Evolutionary conservation across 2,113 vertebrate genomes (phyloP).

Genomic region (Xenotilapia leptura): DNA sequence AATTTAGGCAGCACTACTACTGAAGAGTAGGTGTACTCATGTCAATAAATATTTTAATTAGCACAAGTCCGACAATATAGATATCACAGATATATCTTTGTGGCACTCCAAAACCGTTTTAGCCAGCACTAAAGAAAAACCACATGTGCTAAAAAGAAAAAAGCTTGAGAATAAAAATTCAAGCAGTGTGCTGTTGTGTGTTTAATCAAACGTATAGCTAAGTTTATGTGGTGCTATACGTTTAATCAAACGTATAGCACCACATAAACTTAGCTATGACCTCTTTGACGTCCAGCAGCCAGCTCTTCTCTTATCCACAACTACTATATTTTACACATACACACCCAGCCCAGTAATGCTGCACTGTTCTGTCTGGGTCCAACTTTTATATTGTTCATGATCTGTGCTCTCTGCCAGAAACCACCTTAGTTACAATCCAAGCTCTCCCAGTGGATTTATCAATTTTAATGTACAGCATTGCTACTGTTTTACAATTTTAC

Average conservation of each 20-base stretch:
- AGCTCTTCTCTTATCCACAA: neutral
- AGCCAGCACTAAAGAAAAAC: neutral
- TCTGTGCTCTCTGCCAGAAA: neutral
- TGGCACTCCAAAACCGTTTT: neutral
- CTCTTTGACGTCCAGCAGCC: neutral
- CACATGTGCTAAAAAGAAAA: neutral
- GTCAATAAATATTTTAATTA: neutral
- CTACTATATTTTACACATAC: neutral
- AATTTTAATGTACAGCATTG: neutral
- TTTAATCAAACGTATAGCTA: neutral
- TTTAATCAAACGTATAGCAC: neutral
- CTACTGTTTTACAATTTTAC: neutral
- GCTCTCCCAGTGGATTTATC: neutral
- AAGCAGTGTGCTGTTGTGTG: neutral
- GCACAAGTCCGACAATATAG: neutral
- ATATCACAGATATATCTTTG: neutral
- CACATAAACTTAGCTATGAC: neutral
- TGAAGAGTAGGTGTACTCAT: neutral
- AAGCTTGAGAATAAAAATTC: neutral
- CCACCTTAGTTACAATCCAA: neutral
- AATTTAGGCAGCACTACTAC: neutral
- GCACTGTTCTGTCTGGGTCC: neutral
- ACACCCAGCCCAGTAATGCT: neutral
- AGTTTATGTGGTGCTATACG: too few relatives aligned
- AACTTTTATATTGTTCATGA: neutral